A percentile compares a stretch with the other conserved stretches of the same genome.
Conservation (phyloP, 2,113 vertebrate species). For the Scatophagus argus region DNA sequence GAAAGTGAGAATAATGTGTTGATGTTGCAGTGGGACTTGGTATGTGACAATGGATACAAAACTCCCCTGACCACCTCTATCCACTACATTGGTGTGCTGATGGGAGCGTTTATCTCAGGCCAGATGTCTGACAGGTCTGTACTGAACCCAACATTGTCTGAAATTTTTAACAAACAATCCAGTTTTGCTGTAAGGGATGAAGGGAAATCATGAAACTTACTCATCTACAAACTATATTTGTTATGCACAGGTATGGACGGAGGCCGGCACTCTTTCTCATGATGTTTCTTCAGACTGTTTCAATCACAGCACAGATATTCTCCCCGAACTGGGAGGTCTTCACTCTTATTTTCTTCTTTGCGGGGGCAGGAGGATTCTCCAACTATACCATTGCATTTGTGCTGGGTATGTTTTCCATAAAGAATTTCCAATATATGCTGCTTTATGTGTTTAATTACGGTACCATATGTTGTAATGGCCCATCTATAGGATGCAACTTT, state of each 20-base stretch:
- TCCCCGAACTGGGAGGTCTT: slow-evolving; percentile 91
- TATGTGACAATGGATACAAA: slow-evolving; percentile 90
- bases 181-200: background rate
- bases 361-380: slow-evolving; percentile 90
- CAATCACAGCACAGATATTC: slow-evolving; percentile 89
- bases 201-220: background rate
- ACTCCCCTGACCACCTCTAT: slow-evolving; percentile 86
- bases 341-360: slow-evolving; percentile 85
- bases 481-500: too few species aligned
- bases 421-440: background rate
- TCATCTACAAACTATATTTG: background rate
- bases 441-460: background rate
- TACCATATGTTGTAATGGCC: background rate
- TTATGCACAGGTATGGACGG: slow-evolving; percentile 88
- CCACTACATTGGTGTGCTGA: slow-evolving; percentile 88
- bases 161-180: background rate
- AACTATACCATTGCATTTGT: slow-evolving; percentile 93
- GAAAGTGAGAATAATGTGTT: background rate
- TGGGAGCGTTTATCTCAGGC: slow-evolving; percentile 89
- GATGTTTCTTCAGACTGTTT: slow-evolving; percentile 88
- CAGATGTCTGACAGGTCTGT: slow-evolving; percentile 92
- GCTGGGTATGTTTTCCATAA: slow-evolving; percentile 81
- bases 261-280: slow-evolving; percentile 89
- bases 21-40: slow-evolving; percentile 89
- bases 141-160: background rate